Conservation (phyloP, 2,113 vertebrate genomes). For the Conger conger region DNA sequence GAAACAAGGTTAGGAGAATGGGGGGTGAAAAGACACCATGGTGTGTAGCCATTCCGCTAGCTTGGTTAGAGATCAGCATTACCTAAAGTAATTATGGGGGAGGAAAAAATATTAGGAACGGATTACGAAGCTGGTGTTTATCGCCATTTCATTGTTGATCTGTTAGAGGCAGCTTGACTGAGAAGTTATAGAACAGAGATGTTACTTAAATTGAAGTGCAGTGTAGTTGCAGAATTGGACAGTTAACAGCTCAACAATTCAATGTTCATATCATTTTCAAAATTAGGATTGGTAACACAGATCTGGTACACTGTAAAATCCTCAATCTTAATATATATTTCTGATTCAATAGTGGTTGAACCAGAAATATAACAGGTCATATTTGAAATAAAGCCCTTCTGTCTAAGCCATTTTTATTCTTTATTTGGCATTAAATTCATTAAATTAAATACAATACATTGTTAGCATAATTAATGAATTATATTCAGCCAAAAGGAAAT, state of each 20-base stretch:
- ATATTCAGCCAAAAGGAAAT: neutral
- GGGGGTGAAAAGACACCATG: neutral
- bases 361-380: neutral
- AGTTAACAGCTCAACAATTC: neutral
- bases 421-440: neutral
- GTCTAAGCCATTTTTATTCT: neutral
- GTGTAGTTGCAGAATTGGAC: neutral
- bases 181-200: neutral
- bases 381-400: neutral
- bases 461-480: neutral
- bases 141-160: neutral
- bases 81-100: neutral
- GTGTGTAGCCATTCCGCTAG: neutral
- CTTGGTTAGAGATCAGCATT: neutral
- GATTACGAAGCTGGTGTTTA: neutral
- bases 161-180: too few relatives aligned
- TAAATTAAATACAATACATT: neutral
- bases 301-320: neutral
- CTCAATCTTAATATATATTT: too few relatives aligned
- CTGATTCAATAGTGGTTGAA: too few relatives aligned
- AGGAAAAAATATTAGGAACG: neutral
- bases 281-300: neutral
- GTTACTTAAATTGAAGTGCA: neutral
- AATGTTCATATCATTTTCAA: neutral
- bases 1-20: neutral